Evolutionary conservation across 2,797 vertebrate genomes (phyloP).

Genomic region (Coluber constrictor): DNA sequence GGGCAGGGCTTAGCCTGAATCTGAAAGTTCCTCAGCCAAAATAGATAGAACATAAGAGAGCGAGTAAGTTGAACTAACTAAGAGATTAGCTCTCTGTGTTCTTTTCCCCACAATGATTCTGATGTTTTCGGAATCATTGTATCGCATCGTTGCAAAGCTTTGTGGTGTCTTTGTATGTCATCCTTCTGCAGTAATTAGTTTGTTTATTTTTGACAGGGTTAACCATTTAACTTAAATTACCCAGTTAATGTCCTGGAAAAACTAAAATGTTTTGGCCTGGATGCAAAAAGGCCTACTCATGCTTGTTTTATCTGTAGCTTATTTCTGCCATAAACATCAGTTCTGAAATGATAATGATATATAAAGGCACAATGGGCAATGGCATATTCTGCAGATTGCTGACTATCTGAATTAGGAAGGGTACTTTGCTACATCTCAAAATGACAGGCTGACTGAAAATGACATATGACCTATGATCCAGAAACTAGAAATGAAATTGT

Average conservation of each 20-base stretch:
- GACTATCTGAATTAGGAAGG: constrained; percentile 54
- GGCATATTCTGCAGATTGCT: constrained; percentile 43
- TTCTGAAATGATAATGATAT: constrained; percentile 38
- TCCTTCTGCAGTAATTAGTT: neutral
- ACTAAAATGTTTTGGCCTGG: neutral
- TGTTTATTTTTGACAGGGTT: neutral
- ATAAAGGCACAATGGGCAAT: neutral
- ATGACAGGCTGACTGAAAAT: constrained; percentile 46
- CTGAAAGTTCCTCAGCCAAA: neutral
- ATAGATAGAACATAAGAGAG: neutral
- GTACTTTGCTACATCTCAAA: constrained; percentile 45
- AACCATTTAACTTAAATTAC: neutral
- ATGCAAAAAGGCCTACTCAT: neutral
- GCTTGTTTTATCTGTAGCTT: neutral
- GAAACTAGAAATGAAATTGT: constrained; percentile 44
- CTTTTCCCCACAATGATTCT: neutral
- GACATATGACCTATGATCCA: constrained; percentile 44
- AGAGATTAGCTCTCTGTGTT: neutral
- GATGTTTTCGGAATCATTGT: neutral
- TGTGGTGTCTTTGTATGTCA: neutral
- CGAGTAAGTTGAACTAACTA: neutral
- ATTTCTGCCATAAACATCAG: constrained; percentile 5
- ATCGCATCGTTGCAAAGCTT: neutral
- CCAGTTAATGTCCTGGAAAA: constrained; percentile 7
- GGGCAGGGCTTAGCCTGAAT: neutral